phyloP scores from a whole-genome alignment of 2,113 vertebrate species.

The Pycnonotus jocosus region DNA sequence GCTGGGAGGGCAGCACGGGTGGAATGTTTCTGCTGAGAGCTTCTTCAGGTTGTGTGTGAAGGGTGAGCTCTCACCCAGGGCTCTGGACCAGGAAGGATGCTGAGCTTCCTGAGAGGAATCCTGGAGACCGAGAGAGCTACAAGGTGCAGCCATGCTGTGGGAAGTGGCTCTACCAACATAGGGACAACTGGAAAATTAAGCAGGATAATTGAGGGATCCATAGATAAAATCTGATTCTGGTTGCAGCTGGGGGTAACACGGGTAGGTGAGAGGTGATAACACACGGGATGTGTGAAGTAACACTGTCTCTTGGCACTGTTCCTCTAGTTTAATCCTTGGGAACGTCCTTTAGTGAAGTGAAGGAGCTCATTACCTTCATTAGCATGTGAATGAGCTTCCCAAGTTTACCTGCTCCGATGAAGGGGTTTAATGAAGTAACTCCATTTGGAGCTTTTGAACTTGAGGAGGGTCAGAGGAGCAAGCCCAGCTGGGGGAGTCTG shows the following conservation, averaged over 20 bases:
- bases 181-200: background rate
- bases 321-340: background rate
- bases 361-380: background rate
- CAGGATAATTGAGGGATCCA: background rate
- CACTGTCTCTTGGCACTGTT: background rate
- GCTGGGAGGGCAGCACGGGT: rapidly evolving
- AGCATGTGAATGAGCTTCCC: background rate
- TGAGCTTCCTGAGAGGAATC: background rate
- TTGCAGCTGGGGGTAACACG: rapidly evolving
- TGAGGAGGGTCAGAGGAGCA: background rate
- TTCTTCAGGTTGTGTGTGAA: background rate
- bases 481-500: background rate
- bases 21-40: background rate
- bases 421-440: background rate
- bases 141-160: rapidly evolving
- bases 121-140: background rate
- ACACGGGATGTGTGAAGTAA: rapidly evolving
- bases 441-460: background rate
- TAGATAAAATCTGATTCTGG: background rate
- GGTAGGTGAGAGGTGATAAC: background rate
- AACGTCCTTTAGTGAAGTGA: background rate
- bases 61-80: background rate
- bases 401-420: background rate
- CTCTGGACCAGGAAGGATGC: background rate
- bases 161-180: rapidly evolving